Conservation (phyloP, 1,140 invertebrate genomes). For the Cotesia glomerata region DNA sequence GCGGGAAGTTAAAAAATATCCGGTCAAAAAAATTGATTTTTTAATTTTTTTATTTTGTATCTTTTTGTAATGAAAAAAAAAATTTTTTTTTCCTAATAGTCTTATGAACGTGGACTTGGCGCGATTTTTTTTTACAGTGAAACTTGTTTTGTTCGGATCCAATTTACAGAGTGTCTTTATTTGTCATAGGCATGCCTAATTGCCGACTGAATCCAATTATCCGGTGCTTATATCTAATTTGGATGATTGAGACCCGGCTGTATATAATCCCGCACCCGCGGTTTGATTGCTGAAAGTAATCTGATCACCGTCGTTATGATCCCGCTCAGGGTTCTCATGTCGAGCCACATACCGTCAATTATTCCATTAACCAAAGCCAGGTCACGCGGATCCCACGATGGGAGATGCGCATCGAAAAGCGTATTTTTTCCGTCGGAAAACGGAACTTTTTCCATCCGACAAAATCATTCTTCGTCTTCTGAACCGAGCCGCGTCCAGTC, state of each 20-base stretch:
- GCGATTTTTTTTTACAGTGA: no score
- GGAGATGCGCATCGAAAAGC: background rate
- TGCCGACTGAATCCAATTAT: slow-evolving; percentile 47
- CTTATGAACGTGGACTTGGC: no score
- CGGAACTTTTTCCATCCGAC: no score
- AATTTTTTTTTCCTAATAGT: no score
- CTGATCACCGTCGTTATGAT: slow-evolving; percentile 25
- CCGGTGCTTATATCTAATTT: slow-evolving; percentile 52
- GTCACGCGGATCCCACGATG: slow-evolving; percentile 17
- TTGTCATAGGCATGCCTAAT: slow-evolving; percentile 54
- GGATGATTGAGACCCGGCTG: slow-evolving; percentile 37
- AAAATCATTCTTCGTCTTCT: no score
- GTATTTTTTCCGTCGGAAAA: no score
- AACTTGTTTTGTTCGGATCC: no score
- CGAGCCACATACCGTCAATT: slow-evolving; percentile 38
- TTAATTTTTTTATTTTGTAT: no score
- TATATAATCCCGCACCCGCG: slow-evolving; percentile 23
- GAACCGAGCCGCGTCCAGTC: background rate
- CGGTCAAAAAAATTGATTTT: no score
- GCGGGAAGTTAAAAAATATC: no score
- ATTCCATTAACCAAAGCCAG: slow-evolving; percentile 45
- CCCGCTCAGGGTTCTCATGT: background rate
- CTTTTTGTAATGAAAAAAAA: no score
- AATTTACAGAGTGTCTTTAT: slow-evolving; percentile 27
- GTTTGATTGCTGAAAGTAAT: background rate